Evolutionary conservation across 2,888 invertebrate species (phyloP), one percentile per base, ranked within the genome.

Genomic region (Harmothoe impar): DNA sequence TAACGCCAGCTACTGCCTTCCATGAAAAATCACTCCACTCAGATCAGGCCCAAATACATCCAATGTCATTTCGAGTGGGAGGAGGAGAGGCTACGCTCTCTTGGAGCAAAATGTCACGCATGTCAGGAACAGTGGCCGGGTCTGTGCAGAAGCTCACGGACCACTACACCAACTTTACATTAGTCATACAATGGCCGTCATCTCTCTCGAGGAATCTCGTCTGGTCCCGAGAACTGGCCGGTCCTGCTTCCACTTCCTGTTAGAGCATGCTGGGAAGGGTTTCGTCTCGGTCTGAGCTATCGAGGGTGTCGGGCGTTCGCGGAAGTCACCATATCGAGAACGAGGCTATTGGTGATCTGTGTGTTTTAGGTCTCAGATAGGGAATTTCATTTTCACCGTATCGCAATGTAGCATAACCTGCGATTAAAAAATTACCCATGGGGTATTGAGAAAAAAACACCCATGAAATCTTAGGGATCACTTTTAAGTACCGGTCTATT

Each of bases 131-230:
- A 25, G 25, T 20, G n/a, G 25, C n/a, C 29, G 5, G 5, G 72
- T 25, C 25, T n/a, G 72, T 3, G 72, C 72, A 72, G 72, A 25
- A 3, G 17, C 1, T n/a, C 62, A 62, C 25, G 72, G 72, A n/a
- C 72, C 29, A 29, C 72, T 72, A 72, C 72, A 72, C 29, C 72
- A 25, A 72, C 72, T 72, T 72, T 72, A 25, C 72, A 72, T 72
- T 72, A 72, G 72, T 72, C 72, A 72, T 72, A 72, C 72, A 72
- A 72, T n/a, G 72, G n/a, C 25, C 25, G 72, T 72, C 72, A 15
- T 72, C 72, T 72, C 72, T 72, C 72, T 29, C 72, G 29, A 25
- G 29, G 29, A 29, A 3, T 15, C n/a, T 25, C n/a, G 29, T 25
- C n/a, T 15, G 29, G 29, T 15, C 29, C 72, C 25, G 29, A 25